These are phyloP conservation scores for Lithophane semibrunnea DNA, from an alignment of 2,888 invertebrate species.

Conservation along the genomic window DNA sequence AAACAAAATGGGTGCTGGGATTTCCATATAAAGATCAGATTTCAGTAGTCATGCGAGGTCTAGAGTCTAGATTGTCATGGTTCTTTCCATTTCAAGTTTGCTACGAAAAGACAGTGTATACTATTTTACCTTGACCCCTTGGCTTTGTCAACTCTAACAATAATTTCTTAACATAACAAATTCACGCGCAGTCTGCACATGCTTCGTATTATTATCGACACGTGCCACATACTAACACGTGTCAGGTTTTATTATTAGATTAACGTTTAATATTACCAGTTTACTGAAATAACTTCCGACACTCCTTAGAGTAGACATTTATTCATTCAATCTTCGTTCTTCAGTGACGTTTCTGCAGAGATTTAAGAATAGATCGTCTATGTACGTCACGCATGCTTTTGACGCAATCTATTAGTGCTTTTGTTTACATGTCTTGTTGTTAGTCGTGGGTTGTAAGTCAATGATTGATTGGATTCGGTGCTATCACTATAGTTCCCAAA, in stretches of 20 bases:
- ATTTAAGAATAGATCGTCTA: constrained; percentile 35
- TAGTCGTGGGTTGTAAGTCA: not conserved
- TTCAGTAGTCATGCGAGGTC: not conserved
- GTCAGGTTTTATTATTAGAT: constrained; percentile 60
- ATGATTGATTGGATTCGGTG: constrained; percentile 16
- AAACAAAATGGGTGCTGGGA: not conserved
- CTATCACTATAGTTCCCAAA: constrained; percentile 2
- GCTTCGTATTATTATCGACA: constrained; percentile 51
- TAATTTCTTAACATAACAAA: constrained; percentile 42
- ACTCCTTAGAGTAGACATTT: not conserved
- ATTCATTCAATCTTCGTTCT: constrained; percentile 14
- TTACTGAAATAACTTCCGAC: constrained; percentile 20
- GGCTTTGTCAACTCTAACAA: constrained; percentile 22
- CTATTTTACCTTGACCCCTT: constrained; percentile 28
- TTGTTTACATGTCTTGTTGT: constrained; percentile 30
- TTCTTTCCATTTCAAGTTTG: not conserved
- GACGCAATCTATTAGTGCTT: constrained; percentile 15
- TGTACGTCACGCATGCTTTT: constrained; percentile 35
- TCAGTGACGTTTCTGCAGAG: constrained; percentile 15
- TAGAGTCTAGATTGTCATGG: not conserved
- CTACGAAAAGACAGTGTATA: not conserved
- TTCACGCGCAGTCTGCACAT: constrained; percentile 46
- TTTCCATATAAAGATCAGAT: constrained; percentile 8
- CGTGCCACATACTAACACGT: constrained; percentile 55
- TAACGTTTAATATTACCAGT: constrained; percentile 49